Evolutionary conservation across 2,888 invertebrate genomes (phyloP).

Genomic region (Steinernema carpocapsae): DNA sequence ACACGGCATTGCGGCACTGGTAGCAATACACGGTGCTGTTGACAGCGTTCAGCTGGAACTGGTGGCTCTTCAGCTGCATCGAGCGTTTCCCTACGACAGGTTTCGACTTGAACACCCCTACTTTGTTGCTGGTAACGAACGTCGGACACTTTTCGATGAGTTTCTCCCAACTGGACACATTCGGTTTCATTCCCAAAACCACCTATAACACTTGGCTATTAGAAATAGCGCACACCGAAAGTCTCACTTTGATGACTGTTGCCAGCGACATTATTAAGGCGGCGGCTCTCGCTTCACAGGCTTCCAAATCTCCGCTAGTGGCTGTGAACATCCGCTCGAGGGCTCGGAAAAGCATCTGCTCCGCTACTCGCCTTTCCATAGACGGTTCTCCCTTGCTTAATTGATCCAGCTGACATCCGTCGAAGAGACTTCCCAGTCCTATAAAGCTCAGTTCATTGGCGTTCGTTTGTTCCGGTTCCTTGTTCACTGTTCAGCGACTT

Average conservation of each 20-base stretch:
- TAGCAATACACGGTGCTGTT: constrained; percentile 88
- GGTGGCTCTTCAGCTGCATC: constrained; percentile 79
- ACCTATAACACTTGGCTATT: constrained; percentile 49
- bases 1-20: constrained; percentile 87
- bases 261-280: constrained; percentile 81
- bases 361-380: constrained; percentile 76
- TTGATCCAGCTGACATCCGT: constrained; percentile 76
- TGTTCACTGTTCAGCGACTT: too few species aligned
- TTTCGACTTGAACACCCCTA: constrained; percentile 52
- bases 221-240: constrained; percentile 59
- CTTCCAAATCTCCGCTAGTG: constrained; percentile 74
- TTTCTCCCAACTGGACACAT: constrained; percentile 67
- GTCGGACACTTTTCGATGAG: constrained; percentile 80
- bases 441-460: constrained; percentile 34
- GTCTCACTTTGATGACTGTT: constrained; percentile 82
- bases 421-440: constrained; percentile 87
- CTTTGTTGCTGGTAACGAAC: constrained; percentile 80
- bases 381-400: constrained; percentile 81
- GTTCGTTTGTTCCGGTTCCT: not conserved
- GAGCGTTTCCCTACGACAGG: constrained; percentile 43
- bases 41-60: constrained; percentile 85
- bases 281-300: constrained; percentile 75
- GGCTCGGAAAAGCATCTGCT: constrained; percentile 59
- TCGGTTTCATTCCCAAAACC: constrained; percentile 58
- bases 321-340: constrained; percentile 53